Base-by-base conservation (phyloP, 2,888 invertebrate species). In the Tachina fera region DNA sequence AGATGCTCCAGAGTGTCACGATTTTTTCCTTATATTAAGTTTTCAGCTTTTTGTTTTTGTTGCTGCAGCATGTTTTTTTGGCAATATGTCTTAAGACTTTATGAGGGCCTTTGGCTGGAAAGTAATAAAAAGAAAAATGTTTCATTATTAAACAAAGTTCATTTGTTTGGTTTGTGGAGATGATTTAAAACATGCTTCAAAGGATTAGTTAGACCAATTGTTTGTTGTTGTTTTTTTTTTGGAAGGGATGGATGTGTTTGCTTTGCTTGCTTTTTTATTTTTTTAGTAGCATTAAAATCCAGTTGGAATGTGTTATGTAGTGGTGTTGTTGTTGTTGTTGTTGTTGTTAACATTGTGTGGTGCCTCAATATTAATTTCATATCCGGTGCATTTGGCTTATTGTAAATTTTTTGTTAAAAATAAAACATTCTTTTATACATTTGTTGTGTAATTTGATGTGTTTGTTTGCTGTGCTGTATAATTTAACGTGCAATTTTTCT, bases 91-190 rank as follows among this genome's bases (percentile, higher is more conserved):
- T 45, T 14, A 9, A 9, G 14, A 65, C 47, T 19, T 65, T 8
- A 5, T 31, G 14, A 11, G 0, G 8, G 13, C 58, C 58, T 58
- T 39, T 45, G 39, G 78, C 78, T 78, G 78, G n/a, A 78, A 78
- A 70, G 1, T 78, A 14, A 78, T 43, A 70, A 70, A 77, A 70
- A 78, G 16, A 78, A 43, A 70, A 70, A 45, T 31, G 11, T 53
- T 10, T 78, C 14, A 16, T 78, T 61, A 78, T 49, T 70, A 41
- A 19, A n/a, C 1, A 51, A 61, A 19, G 9, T 5, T 53, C 14
- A 43, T 78, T 70, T 45, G 8, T 60, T 51, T 47, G 9, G 41
- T 49, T 83, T 63, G 22, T 58, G 76, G 39, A 31, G 31, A 31
- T 31, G 31, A 31, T 63, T 63, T 67, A 45, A 16, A 19, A 19